Percentiles rank a stretch among this genome's conserved stretches.
Evolutionary conservation across 53 echinoderm and acorn worm species (phyloP).

Genomic region (Paracentrotus lividus): DNA sequence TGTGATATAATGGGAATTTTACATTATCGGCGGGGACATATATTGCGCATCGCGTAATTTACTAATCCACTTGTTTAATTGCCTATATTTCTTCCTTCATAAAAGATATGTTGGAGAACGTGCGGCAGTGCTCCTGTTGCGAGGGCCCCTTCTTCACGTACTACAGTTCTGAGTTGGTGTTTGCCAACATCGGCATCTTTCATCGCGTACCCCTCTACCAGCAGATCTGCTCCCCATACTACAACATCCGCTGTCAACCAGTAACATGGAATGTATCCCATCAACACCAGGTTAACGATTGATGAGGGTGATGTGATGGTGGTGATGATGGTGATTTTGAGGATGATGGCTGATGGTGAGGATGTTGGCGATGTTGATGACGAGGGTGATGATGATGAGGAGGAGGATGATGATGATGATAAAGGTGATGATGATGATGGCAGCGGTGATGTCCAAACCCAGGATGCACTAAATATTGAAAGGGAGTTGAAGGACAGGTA

Average conservation of each 20-base stretch:
- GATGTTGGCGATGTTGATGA: not conserved
- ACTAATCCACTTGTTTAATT: too few relatives aligned
- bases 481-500: too few relatives aligned
- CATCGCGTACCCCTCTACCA: conserved; percentile 98
- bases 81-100: not conserved
- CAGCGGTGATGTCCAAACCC: not conserved
- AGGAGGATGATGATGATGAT: not conserved
- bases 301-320: not conserved
- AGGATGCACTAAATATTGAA: not conserved
- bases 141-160: conserved; percentile 93
- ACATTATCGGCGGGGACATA: too few relatives aligned
- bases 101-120: conserved; percentile 80
- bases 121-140: conserved; percentile 88
- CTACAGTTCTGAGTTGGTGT: conserved; percentile 92
- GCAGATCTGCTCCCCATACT: conserved; percentile 94
- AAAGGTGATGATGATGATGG: not conserved
- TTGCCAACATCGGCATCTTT: conserved; percentile 95
- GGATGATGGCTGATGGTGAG: not conserved
- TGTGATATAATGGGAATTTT: too few relatives aligned
- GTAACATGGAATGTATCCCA: conserved; percentile 71
- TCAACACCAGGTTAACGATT: conserved; percentile 32
- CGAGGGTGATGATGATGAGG: not conserved
- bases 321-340: not conserved
- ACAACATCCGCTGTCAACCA: conserved; percentile 87
- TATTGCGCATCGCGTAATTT: too few relatives aligned